Percentiles rank a stretch among this genome's conserved stretches.
phyloP scores from a whole-genome alignment of 2,797 vertebrate species.

The Propithecus deckenii region DNA sequence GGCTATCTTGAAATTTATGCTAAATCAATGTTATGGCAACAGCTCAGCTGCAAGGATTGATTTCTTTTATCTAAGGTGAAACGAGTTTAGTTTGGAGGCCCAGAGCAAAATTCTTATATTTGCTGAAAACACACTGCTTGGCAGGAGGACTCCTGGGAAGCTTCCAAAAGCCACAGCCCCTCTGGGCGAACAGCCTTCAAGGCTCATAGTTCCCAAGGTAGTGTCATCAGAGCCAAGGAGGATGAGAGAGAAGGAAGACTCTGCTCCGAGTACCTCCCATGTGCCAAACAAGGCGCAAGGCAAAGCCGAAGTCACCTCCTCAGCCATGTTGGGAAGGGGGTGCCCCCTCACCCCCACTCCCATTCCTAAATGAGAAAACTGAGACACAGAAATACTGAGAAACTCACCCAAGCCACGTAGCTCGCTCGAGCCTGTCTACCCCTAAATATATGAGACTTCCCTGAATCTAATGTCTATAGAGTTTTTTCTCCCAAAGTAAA shows the following conservation, averaged over 20 bases:
- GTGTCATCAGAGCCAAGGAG: background rate
- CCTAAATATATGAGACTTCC: background rate
- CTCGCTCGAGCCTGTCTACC: background rate
- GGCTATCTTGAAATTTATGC: slow-evolving; percentile 49
- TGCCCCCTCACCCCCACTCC: background rate
- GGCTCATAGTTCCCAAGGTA: background rate
- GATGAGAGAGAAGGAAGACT: too few species aligned
- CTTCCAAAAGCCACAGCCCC: background rate
- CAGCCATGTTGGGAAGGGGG: accelerated
- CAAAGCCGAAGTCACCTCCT: background rate
- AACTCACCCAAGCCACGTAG: background rate
- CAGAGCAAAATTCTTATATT: background rate
- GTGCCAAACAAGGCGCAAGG: too few species aligned
- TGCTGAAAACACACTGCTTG: background rate
- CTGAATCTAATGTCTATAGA: background rate
- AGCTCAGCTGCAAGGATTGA: slow-evolving; percentile 33
- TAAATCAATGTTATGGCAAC: slow-evolving; percentile 50
- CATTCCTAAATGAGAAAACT: background rate
- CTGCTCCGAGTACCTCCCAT: background rate
- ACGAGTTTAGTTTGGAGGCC: background rate
- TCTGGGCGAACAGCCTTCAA: background rate
- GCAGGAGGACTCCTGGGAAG: background rate
- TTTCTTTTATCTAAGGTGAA: slow-evolving; percentile 60
- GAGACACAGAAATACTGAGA: background rate
- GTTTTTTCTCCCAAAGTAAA: background rate